phyloP scores from a whole-genome alignment of 2,797 vertebrate species.

The Anolis apletophallus region DNA sequence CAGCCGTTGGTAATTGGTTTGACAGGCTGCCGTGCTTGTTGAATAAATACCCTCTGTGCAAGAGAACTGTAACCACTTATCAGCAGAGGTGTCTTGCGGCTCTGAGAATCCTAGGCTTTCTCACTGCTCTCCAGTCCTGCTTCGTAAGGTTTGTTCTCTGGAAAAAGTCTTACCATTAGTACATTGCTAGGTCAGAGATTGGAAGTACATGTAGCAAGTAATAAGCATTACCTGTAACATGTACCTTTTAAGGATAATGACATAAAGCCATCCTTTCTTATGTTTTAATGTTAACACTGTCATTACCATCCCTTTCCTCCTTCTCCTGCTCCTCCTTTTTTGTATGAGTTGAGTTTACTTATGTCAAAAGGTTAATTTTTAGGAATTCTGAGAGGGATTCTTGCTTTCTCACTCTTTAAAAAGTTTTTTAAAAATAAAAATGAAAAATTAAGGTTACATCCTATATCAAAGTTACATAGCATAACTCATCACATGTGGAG shows the following conservation, averaged over 20 bases:
- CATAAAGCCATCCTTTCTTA: not conserved
- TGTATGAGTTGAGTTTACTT: too few relatives aligned
- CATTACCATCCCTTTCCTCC: too few relatives aligned
- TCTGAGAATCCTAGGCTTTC: not conserved
- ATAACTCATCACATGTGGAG: too few relatives aligned
- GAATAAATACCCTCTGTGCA: not conserved
- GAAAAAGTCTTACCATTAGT: not conserved
- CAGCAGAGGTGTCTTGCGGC: not conserved
- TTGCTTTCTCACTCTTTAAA: too few relatives aligned
- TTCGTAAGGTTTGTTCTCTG: not conserved
- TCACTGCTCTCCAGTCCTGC: not conserved
- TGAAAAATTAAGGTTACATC: too few relatives aligned
- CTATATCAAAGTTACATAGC: too few relatives aligned
- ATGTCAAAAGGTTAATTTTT: too few relatives aligned
- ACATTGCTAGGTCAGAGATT: not conserved
- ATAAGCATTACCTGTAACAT: not conserved
- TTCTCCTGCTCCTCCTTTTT: too few relatives aligned
- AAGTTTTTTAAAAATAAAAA: too few relatives aligned
- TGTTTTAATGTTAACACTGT: too few relatives aligned
- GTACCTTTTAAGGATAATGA: not conserved
- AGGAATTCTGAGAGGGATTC: too few relatives aligned
- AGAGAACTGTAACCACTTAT: not conserved
- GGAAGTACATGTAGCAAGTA: not conserved
- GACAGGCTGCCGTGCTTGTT: not conserved
- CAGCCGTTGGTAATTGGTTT: slow-evolving; percentile 1